Percentiles rank a stretch among this genome's conserved stretches.
Evolutionary conservation across 64 coral and sea anemone genomes (phyloP).

Genomic region (Cladopsammia gracilis): DNA sequence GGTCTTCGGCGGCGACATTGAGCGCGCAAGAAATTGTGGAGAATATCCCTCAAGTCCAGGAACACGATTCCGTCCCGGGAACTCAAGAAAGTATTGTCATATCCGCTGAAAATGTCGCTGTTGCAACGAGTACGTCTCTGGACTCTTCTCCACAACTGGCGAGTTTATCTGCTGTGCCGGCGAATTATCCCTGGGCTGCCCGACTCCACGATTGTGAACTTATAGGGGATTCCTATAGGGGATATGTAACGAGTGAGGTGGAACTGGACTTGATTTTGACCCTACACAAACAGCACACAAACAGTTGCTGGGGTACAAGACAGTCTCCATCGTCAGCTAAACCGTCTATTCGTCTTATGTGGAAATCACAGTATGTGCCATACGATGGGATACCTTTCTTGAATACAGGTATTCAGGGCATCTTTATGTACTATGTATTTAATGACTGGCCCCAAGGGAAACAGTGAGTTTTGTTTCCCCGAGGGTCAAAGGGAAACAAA

Average conservation of each 20-base stretch:
- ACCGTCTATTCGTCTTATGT: constrained; percentile 97
- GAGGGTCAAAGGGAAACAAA: too few relatives aligned
- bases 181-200: constrained; percentile 89
- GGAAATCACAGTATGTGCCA: constrained; percentile 97
- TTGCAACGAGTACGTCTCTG: constrained; percentile 36
- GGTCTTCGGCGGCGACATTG: neutral
- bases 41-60: constrained; percentile 59
- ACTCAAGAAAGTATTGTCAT: constrained; percentile 30
- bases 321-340: constrained; percentile 98
- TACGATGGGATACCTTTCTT: constrained; percentile 98
- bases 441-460: too few relatives aligned
- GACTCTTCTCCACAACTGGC: constrained; percentile 49
- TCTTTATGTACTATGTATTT: too few relatives aligned
- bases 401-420: constrained; percentile 80
- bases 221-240: constrained; percentile 97
- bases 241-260: constrained; percentile 91
- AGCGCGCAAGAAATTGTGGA: constrained; percentile 18
- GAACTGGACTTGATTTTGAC: constrained; percentile 93
- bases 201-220: constrained; percentile 90
- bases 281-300: constrained; percentile 96
- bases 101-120: constrained; percentile 25
- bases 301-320: constrained; percentile 95
- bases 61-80: constrained; percentile 36
- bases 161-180: constrained; percentile 36
- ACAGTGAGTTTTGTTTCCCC: too few relatives aligned